Conservation (phyloP, 2,888 invertebrate genomes). For the Tetragonisca angustula region DNA sequence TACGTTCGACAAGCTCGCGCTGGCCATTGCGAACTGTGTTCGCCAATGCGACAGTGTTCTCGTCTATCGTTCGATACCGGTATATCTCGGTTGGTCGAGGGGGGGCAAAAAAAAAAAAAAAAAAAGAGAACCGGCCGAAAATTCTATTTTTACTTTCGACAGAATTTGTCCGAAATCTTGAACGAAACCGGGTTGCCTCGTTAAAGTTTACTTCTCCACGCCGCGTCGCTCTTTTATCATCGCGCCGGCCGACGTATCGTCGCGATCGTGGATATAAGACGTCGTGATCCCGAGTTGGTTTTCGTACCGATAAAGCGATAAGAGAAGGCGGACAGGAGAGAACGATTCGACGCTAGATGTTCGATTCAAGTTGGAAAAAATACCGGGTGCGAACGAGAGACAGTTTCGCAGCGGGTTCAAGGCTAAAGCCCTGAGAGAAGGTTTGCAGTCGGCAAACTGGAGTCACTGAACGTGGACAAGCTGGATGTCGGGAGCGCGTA, state of each 20-base stretch:
- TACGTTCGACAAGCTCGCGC: slow-evolving; percentile 50
- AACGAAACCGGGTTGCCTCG: not conserved
- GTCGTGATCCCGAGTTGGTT: no score
- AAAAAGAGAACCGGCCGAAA: not conserved
- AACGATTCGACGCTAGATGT: slow-evolving; percentile 23
- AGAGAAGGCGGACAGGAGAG: no score
- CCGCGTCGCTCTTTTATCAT: no score
- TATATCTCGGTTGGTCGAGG: not conserved
- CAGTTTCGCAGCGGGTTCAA: slow-evolving; percentile 44
- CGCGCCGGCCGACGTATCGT: not conserved
- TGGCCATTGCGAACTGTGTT: slow-evolving; percentile 55
- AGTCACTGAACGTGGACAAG: slow-evolving; percentile 36
- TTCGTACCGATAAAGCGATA: not conserved
- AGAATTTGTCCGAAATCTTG: slow-evolving; percentile 19
- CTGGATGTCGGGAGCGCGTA: slow-evolving; percentile 36
- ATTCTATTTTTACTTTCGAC: slow-evolving; percentile 34
- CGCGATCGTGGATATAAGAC: not conserved
- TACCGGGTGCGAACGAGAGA: slow-evolving; percentile 27
- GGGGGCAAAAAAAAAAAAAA: no score
- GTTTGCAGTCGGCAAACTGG: slow-evolving; percentile 54
- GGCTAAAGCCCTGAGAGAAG: slow-evolving; percentile 49
- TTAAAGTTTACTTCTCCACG: not conserved
- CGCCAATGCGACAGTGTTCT: slow-evolving; percentile 40
- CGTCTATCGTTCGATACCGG: slow-evolving; percentile 15
- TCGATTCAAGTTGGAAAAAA: slow-evolving; percentile 3